phyloP scores from a whole-genome alignment of 2,113 vertebrate species.

The Chroicocephalus ridibundus region DNA sequence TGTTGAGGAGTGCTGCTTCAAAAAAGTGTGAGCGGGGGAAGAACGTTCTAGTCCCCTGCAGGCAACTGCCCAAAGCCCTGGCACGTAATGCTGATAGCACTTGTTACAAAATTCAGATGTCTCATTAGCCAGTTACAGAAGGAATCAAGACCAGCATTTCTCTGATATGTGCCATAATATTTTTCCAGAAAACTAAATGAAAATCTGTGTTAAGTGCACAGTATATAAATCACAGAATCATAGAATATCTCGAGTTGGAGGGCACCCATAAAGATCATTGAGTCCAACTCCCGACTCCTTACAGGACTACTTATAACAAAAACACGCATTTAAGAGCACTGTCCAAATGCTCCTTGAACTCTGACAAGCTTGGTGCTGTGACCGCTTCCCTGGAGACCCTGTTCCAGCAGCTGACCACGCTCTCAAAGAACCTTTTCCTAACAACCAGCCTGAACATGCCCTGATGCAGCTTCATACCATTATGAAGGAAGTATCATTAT shows the following conservation, averaged over 20 bases:
- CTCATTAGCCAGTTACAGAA: background rate
- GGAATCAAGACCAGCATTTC: background rate
- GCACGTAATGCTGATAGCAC: background rate
- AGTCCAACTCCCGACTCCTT: background rate
- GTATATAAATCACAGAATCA: background rate
- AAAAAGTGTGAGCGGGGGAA: rapidly evolving
- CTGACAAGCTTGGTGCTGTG: background rate
- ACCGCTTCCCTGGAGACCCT: background rate
- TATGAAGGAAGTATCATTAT: background rate
- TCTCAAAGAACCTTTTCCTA: background rate
- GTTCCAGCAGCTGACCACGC: background rate
- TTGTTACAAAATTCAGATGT: background rate
- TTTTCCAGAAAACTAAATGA: background rate
- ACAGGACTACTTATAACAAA: background rate
- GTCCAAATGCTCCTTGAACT: background rate
- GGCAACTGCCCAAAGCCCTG: background rate
- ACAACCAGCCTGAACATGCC: background rate
- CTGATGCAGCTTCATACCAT: background rate
- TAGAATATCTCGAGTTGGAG: background rate
- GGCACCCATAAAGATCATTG: background rate
- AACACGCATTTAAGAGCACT: rapidly evolving
- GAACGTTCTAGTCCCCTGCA: background rate
- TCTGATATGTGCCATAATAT: background rate
- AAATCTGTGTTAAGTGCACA: background rate
- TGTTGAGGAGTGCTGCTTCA: background rate